phyloP scores from a whole-genome alignment of 2,113 vertebrate species.

The Mixornis gularis region DNA sequence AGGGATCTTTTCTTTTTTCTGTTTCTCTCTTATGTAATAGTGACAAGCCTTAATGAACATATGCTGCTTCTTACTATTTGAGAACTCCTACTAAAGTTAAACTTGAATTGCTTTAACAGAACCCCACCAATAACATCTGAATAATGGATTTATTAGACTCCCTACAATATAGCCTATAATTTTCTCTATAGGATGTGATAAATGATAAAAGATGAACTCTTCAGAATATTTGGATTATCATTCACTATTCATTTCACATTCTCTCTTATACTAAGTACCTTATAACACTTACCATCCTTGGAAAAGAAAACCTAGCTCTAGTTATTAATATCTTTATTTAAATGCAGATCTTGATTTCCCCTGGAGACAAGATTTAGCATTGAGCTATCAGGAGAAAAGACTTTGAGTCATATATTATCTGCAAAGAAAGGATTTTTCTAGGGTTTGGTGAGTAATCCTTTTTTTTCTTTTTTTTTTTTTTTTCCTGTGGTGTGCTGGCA shows the following conservation, averaged over 20 bases:
- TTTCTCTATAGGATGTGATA: constrained; percentile 18
- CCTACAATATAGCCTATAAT: constrained; percentile 45
- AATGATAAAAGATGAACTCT: constrained; percentile 46
- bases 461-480: background rate
- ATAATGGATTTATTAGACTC: constrained; percentile 42
- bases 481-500: background rate
- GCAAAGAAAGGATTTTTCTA: background rate
- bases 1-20: background rate
- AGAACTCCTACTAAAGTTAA: background rate
- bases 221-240: constrained; percentile 3
- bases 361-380: constrained; percentile 10
- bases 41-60: background rate
- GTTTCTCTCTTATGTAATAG: background rate
- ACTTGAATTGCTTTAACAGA: background rate
- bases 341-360: constrained; percentile 61
- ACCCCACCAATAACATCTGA: constrained; percentile 7
- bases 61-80: background rate
- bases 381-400: constrained; percentile 20
- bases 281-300: constrained; percentile 31
- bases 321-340: constrained; percentile 69
- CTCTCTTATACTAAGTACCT: constrained; percentile 43
- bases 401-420: constrained; percentile 33
- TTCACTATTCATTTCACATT: constrained; percentile 48
- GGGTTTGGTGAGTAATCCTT: background rate
- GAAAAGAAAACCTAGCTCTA: constrained; percentile 28